Conservation (phyloP, 2,888 invertebrate species). For the Euproctis similis region DNA sequence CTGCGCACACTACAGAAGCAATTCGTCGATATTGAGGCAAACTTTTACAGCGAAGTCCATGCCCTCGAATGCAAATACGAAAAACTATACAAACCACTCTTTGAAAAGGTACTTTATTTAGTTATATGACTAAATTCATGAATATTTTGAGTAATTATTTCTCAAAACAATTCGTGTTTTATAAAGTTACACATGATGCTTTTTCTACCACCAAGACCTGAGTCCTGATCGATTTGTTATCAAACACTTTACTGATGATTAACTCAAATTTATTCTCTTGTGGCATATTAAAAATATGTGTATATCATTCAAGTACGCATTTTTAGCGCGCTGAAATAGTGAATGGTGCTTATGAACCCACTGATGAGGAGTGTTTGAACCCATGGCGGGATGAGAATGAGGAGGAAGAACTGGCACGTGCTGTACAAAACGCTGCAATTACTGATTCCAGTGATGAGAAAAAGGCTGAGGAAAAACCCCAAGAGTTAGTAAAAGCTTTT, state of each 20-base stretch:
- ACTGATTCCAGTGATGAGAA: constrained; percentile 53
- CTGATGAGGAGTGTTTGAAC: constrained; percentile 91
- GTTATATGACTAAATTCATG: too few relatives aligned
- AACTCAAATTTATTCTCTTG: too few relatives aligned
- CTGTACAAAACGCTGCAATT: constrained; percentile 78
- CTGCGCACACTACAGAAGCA: constrained; percentile 91
- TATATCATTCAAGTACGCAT: too few relatives aligned
- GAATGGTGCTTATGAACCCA: constrained; percentile 89
- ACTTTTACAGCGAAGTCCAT: constrained; percentile 96
- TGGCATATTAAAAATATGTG: too few relatives aligned
- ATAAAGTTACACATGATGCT: constrained; percentile 2
- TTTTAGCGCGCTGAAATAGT: constrained; percentile 78
- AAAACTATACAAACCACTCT: constrained; percentile 83
- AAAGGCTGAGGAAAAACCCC: constrained; percentile 45
- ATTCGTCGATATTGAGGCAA: constrained; percentile 89
- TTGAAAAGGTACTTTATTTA: constrained; percentile 91
- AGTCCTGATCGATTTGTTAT: constrained; percentile 6
- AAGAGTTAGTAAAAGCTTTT: constrained; percentile 58
- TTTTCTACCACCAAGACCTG: constrained; percentile 10
- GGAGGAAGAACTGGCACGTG: constrained; percentile 79
- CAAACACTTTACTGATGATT: constrained; percentile 5
- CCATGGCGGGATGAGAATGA: constrained; percentile 88
- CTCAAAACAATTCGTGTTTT: too few relatives aligned
- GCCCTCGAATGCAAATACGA: constrained; percentile 94
- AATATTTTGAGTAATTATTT: too few relatives aligned